A percentile compares a stretch with the other conserved stretches of the same genome.
phyloP scores from a whole-genome alignment of 2,888 invertebrate species.

The Meandrusa payeni region DNA sequence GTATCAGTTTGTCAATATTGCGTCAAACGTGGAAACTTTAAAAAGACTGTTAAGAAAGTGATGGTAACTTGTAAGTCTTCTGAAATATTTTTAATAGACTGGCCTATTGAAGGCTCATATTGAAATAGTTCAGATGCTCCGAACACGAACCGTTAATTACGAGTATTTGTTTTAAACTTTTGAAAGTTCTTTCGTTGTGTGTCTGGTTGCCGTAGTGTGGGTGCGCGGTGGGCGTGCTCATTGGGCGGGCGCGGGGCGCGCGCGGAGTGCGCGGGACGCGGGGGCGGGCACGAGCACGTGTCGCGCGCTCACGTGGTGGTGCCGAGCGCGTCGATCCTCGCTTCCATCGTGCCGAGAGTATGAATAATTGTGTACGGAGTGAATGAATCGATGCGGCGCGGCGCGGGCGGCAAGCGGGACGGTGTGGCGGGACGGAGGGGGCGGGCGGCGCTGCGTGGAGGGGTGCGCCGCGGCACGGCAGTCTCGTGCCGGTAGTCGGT shows the following conservation, averaged over 20 bases:
- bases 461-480: conserved; percentile 64
- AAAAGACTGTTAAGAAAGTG: not conserved
- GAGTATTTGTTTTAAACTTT: conserved; percentile 23
- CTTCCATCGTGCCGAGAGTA: conserved; percentile 69
- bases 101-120: not conserved
- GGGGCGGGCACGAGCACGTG: conserved; percentile 65
- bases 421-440: conserved; percentile 50
- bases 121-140: conserved; percentile 6
- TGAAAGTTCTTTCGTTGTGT: conserved; percentile 29
- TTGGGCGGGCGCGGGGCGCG: conserved; percentile 30
- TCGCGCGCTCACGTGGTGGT: conserved; percentile 74
- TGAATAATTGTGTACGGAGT: conserved; percentile 78
- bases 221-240: conserved; percentile 45
- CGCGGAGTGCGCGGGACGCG: conserved; percentile 41
- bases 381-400: conserved; percentile 78
- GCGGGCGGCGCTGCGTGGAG: conserved; percentile 74
- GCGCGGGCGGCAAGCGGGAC: conserved; percentile 47
- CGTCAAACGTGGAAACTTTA: conserved; percentile 14
- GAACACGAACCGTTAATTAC: conserved; percentile 7
- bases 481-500: conserved; percentile 88
- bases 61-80: not conserved
- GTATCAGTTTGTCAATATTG: conserved; percentile 11
- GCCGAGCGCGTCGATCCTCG: conserved; percentile 50
- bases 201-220: conserved; percentile 45
- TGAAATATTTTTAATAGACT: not conserved